Evolutionary conservation across 2,797 vertebrate species (phyloP), one percentile per base, ranked within the genome.

Genomic region (Amphiprion clarkii): DNA sequence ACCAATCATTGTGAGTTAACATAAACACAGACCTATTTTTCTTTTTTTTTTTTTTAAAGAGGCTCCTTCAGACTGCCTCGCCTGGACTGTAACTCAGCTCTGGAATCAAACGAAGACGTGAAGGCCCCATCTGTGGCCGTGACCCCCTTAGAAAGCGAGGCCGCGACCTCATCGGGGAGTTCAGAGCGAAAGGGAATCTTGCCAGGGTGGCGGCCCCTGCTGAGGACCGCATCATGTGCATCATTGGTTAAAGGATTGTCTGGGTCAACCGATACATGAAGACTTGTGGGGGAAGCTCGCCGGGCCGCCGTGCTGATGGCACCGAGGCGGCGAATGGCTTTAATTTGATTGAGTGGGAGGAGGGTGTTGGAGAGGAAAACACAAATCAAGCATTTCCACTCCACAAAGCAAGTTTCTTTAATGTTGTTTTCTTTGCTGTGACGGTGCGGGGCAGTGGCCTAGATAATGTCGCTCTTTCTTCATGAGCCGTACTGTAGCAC

Each of bases 1-100:
- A 90, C 88, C 85, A 85, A 85, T 89, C 89, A 82, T 79, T 78
- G 84, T 40, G 70, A 85, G 87, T 85, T 86, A 87, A 86, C 85
- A 70, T 89, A 92, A 93, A 92, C 88, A 93, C 53, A 69, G 76
- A 61, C 53, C 9, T 9, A 1, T 67, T 67, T 81, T 81, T 62
- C 44, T 40, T 71, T 77, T 71, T 29, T 42, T 48, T 25, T 53
- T 53, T 23, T 27, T 11, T 8, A 16, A 69, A 67, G 64, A 63
- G 76, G 52, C 68, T 5, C 66, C 78, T 77, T 80, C 80, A 21
- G 81, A 66, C 9, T 53, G 66, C 63, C 64, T 74, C 66, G 1
- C 42, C 5, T 23, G 54, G 66, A 25, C 56, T 33, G 71, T 56
- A 6, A 9, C 23, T 66, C 78, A 3, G 44, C 68, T n/a, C 65